Percentiles rank a stretch among this genome's conserved stretches.
Evolutionary conservation across 2,113 vertebrate genomes (phyloP).

Genomic region (Calyptommatus sinebrachiatus): DNA sequence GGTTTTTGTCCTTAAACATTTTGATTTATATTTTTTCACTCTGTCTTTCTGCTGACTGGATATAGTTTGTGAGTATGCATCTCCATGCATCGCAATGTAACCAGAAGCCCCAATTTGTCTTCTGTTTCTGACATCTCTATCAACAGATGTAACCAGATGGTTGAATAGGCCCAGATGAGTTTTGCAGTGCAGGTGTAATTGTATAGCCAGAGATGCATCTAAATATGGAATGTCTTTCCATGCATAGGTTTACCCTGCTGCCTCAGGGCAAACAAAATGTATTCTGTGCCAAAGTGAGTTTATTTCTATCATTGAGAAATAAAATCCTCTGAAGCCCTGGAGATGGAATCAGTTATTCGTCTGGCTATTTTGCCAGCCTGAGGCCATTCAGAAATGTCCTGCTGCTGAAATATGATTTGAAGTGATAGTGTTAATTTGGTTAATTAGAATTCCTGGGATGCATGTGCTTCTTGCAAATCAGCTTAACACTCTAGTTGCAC

Average conservation of each 20-base stretch:
- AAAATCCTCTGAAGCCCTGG: neutral
- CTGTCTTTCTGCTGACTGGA: no score
- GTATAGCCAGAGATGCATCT: fast-evolving
- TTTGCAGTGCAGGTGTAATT: neutral
- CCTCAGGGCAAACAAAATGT: neutral
- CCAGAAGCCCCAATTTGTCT: neutral
- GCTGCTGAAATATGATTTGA: conserved; percentile 69
- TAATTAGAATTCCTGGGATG: conserved; percentile 72
- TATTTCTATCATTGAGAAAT: conserved; percentile 21
- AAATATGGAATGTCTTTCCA: neutral
- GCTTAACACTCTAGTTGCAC: conserved; percentile 58
- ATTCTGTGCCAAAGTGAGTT: neutral
- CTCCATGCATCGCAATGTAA: no score
- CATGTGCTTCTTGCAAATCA: conserved; percentile 58
- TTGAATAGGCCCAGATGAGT: neutral
- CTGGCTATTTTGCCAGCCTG: conserved; percentile 60
- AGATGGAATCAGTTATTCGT: conserved; percentile 53
- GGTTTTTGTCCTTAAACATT: no score
- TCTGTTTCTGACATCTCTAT: neutral
- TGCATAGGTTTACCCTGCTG: neutral
- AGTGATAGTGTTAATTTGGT: conserved; percentile 73
- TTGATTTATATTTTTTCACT: no score
- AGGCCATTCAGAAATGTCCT: conserved; percentile 64
- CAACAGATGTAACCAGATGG: neutral
- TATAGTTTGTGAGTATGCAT: no score